phyloP scores from a whole-genome alignment of 2,888 invertebrate species.

The Sphaerophoria rueppellii region DNA sequence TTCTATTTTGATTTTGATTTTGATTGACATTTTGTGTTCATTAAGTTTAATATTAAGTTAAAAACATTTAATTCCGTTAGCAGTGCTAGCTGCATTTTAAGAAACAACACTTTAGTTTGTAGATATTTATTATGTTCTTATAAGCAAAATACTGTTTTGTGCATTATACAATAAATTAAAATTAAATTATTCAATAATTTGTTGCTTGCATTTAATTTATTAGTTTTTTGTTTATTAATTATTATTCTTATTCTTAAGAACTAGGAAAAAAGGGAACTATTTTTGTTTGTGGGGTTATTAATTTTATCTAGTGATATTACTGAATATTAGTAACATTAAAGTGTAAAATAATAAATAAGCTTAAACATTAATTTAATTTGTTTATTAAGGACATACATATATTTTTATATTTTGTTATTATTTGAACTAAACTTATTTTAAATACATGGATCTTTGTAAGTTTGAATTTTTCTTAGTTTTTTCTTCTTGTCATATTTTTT shows the following conservation, averaged over 20 bases:
- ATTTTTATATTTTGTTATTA: constrained; percentile 5
- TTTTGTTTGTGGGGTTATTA: constrained; percentile 30
- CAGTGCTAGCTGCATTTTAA: constrained; percentile 40
- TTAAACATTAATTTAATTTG: constrained; percentile 44
- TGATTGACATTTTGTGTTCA: neutral
- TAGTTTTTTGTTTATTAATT: constrained; percentile 25
- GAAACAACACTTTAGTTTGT: constrained; percentile 30
- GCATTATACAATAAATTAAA: constrained; percentile 60
- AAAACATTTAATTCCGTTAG: constrained; percentile 62
- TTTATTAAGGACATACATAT: constrained; percentile 24
- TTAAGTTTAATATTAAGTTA: constrained; percentile 24
- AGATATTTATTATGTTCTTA: constrained; percentile 47
- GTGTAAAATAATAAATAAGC: constrained; percentile 69
- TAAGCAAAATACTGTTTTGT: constrained; percentile 74
- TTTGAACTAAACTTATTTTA: constrained; percentile 47
- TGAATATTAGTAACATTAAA: constrained; percentile 47
- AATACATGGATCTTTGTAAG: constrained; percentile 61
- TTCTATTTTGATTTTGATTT: constrained; percentile 41
- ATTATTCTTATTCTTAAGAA: constrained; percentile 38
- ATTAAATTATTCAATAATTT: constrained; percentile 53
- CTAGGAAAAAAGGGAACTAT: constrained; percentile 60
- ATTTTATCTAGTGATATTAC: constrained; percentile 40
- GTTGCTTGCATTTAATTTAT: constrained; percentile 50
- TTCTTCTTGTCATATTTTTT: constrained; percentile 12
- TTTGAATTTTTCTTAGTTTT: constrained; percentile 13